These are phyloP conservation scores for Leistus spinibarbis DNA, from an alignment of 2,888 invertebrate species.

Conservation along the genomic window DNA sequence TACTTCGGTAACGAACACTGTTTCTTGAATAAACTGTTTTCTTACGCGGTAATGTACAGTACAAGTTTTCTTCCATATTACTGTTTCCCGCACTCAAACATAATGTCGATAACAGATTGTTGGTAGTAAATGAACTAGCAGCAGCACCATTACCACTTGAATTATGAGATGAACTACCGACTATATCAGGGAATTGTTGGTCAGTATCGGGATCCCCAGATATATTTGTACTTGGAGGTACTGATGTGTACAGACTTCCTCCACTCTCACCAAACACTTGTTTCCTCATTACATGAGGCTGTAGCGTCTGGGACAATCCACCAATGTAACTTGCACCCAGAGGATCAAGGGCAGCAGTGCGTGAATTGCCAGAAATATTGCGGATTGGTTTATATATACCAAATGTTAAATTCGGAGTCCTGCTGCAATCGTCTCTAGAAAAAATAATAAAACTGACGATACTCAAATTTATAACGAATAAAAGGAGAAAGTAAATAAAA, in stretches of 20 bases:
- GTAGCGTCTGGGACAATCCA: conserved; percentile 42
- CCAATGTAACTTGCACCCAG: background rate
- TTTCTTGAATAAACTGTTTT: conserved; percentile 51
- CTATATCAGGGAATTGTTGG: conserved; percentile 64
- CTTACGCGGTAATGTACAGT: conserved; percentile 71
- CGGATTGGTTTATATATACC: conserved; percentile 53
- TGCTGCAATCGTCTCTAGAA: conserved; percentile 59
- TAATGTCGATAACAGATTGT: conserved; percentile 55
- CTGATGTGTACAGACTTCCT: conserved; percentile 50
- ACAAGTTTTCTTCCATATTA: conserved; percentile 57
- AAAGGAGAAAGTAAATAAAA: background rate
- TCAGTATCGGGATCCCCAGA: background rate
- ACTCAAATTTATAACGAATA: background rate
- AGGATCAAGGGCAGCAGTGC: background rate
- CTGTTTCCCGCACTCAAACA: conserved; percentile 53
- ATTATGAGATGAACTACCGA: conserved; percentile 54
- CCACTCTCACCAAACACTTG: conserved; percentile 46
- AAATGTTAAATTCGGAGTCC: conserved; percentile 55
- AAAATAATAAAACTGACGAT: conserved; percentile 48
- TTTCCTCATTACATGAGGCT: conserved; percentile 50
- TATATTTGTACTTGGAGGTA: conserved; percentile 40
- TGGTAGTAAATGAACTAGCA: conserved; percentile 7
- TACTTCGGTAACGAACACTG: conserved; percentile 51
- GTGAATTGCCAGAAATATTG: background rate
- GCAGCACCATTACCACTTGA: conserved; percentile 12